Conservation (phyloP, 2,888 invertebrate species). For the Muschampia plurimacula region DNA sequence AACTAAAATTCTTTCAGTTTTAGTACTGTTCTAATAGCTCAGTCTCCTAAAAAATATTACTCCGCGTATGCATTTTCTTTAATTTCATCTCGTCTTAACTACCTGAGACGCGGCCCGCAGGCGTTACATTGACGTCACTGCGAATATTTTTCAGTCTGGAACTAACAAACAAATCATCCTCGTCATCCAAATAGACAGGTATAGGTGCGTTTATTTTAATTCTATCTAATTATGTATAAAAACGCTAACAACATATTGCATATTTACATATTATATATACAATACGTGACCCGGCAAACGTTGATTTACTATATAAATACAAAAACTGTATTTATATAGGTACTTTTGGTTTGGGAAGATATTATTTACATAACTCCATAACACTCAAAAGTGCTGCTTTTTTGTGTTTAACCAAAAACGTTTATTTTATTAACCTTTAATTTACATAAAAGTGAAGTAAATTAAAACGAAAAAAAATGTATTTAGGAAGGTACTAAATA, state of each 20-base stretch:
- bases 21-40: neutral
- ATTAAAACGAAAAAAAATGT: too few relatives aligned
- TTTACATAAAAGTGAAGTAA: too few relatives aligned
- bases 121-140: slow-evolving; percentile 42
- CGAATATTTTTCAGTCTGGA: slow-evolving; percentile 12
- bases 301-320: neutral
- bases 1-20: neutral
- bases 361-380: too few relatives aligned
- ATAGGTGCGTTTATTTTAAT: neutral
- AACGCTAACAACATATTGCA: neutral
- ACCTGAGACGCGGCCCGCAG: slow-evolving; percentile 25
- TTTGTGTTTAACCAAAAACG: too few relatives aligned
- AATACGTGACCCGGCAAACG: neutral
- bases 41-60: neutral
- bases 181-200: neutral
- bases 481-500: too few relatives aligned
- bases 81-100: slow-evolving; percentile 12
- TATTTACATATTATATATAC: neutral
- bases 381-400: too few relatives aligned
- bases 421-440: too few relatives aligned
- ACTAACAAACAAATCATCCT: slow-evolving; percentile 18
- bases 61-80: neutral
- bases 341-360: too few relatives aligned
- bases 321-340: too few relatives aligned
- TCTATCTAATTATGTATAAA: neutral